These are phyloP conservation scores for Perdita meconis DNA, from an alignment of 2,888 invertebrate genomes.

Conservation along the genomic window DNA sequence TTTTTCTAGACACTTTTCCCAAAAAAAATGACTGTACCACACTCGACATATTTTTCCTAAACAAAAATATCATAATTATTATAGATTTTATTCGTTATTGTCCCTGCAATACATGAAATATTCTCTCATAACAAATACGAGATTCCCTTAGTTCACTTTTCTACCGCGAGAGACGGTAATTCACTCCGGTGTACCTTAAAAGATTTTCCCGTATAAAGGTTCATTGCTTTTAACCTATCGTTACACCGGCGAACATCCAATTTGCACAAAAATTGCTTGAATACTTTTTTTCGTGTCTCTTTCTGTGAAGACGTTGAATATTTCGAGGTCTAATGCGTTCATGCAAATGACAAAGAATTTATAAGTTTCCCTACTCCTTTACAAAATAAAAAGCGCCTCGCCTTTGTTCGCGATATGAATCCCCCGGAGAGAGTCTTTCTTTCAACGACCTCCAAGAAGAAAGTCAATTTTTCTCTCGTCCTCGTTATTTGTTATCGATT, in stretches of 20 bases:
- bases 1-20: no score
- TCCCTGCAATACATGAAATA: no score
- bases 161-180: no score
- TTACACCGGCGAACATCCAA: conserved; percentile 34
- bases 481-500: conserved; percentile 14
- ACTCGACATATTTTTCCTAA: no score
- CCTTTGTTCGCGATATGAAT: conserved; percentile 13
- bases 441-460: background rate
- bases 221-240: conserved; percentile 39
- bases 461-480: background rate
- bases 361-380: conserved; percentile 76
- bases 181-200: no score
- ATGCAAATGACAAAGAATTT: conserved; percentile 77
- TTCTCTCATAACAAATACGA: no score
- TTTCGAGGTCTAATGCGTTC: conserved; percentile 66
- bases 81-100: no score
- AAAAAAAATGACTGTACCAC: no score
- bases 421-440: background rate
- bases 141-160: no score
- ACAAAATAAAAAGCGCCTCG: conserved; percentile 71
- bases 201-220: conserved; percentile 13
- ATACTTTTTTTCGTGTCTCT: conserved; percentile 29
- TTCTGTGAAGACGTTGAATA: conserved; percentile 66
- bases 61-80: no score
- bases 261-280: conserved; percentile 53